Conservation (phyloP, 2,797 vertebrate genomes). For the Sphenopsis melanotis region DNA sequence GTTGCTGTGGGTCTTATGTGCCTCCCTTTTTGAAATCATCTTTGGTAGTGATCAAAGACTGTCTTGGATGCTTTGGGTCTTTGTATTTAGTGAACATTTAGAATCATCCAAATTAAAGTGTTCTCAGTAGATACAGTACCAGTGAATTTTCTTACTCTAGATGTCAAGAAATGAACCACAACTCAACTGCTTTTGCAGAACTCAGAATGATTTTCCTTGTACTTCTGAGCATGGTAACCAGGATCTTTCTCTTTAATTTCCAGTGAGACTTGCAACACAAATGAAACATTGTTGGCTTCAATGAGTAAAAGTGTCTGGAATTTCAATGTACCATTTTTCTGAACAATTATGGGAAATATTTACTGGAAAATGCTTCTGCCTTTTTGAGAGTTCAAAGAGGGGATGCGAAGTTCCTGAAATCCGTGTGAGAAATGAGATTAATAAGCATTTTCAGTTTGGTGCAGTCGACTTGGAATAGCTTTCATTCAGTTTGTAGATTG, state of each 20-base stretch:
- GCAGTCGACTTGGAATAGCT: neutral
- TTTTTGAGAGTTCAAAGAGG: conserved; percentile 59
- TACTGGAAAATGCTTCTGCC: conserved; percentile 59
- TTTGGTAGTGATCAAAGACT: neutral
- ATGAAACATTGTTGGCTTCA: conserved; percentile 59
- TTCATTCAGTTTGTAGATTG: neutral
- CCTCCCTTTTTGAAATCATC: neutral
- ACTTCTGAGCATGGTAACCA: neutral
- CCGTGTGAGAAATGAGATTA: neutral
- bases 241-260: conserved; percentile 4
- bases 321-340: conserved; percentile 26
- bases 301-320: conserved; percentile 55
- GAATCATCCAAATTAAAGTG: neutral
- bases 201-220: neutral
- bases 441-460: neutral
- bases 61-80: neutral
- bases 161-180: neutral
- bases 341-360: conserved; percentile 75
- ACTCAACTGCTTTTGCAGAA: neutral
- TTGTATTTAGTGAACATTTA: neutral
- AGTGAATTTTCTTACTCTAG: neutral
- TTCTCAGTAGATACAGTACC: neutral
- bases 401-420: conserved; percentile 50
- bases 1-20: neutral
- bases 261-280: conserved; percentile 32